Evolutionary conservation across 1,140 invertebrate species (phyloP), one percentile per base, ranked within the genome.

Genomic region (Psix sp.): DNA sequence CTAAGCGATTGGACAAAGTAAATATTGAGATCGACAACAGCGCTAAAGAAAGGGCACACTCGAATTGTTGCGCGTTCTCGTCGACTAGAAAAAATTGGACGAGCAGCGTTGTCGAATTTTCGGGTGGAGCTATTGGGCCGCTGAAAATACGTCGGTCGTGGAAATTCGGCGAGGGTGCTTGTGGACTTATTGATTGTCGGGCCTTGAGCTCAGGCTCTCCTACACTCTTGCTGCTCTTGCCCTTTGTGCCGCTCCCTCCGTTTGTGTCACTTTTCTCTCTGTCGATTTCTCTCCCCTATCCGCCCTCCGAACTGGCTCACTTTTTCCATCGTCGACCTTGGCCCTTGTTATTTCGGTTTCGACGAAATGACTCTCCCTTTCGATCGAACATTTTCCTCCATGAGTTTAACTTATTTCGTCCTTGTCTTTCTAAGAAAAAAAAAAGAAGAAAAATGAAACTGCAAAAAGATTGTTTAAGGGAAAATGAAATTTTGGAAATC

Each of bases 121-220:
- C 48, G 46, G 13, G 31, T 20, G 39, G 31, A 17, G 39, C 42
- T 52, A 42, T 51, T 36, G 46, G 36, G 43, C 35, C 65, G 29
- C 46, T 63, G 67, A 75, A 70, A 79, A 77, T 76, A 71, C 77
- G 70, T 72, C 45, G 73, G 74, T 67, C 75, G 74, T 74, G 80
- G 79, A 82, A 80, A 80, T 80, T 80, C 67, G 75, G 60, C 79
- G 77, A 81, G 77, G 80, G 77, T 81, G 73, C 80, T 80, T 80
- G 52, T 36, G 60, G 40, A 46, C 77, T 80, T 82, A 82, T 82
- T 82, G 81, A 82, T 82, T 82, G 77, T 75, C 70, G 57, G 45
- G 60, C 42, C 77, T 14, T 21, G 2, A 11, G 39, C 21, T n/a
- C 29, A 11, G 29, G 29, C 35, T 48, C 45, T 77, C 62, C 48